These are phyloP conservation scores for Cercopithecus neglectus DNA, from an alignment of 2,797 vertebrate species.

Conservation along the genomic window DNA sequence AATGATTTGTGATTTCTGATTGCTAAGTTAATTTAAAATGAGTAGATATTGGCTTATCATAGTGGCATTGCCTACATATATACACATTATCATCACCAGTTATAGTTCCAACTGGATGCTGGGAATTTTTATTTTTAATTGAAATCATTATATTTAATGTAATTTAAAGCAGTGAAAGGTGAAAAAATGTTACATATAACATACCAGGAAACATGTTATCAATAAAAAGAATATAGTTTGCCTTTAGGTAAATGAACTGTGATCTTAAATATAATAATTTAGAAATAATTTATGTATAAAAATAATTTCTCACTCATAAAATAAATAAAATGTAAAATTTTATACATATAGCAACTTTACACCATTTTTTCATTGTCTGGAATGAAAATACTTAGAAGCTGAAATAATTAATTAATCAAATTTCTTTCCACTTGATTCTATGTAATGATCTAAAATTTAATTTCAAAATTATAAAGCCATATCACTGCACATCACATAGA, in stretches of 20 bases:
- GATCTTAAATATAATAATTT: background rate
- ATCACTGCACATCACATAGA: background rate
- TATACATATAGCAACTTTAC: rapidly evolving
- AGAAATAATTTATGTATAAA: background rate
- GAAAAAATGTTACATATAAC: background rate
- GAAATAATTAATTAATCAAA: background rate
- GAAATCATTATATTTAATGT: background rate
- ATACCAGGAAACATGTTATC: background rate
- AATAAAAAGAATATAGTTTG: background rate
- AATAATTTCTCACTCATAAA: background rate
- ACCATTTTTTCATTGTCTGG: background rate
- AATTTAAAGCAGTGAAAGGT: background rate
- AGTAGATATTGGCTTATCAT: background rate
- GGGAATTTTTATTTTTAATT: background rate
- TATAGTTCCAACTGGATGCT: background rate
- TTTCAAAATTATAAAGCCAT: background rate
- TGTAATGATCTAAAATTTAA: background rate
- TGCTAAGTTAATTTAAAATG: background rate
- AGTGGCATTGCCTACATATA: background rate
- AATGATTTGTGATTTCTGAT: background rate
- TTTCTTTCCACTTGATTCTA: background rate
- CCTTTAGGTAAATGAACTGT: background rate
- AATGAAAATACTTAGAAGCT: background rate
- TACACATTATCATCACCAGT: background rate
- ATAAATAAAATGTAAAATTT: background rate